These are phyloP conservation scores for Pipa parva DNA, from an alignment of 2,113 vertebrate species.

Conservation along the genomic window DNA sequence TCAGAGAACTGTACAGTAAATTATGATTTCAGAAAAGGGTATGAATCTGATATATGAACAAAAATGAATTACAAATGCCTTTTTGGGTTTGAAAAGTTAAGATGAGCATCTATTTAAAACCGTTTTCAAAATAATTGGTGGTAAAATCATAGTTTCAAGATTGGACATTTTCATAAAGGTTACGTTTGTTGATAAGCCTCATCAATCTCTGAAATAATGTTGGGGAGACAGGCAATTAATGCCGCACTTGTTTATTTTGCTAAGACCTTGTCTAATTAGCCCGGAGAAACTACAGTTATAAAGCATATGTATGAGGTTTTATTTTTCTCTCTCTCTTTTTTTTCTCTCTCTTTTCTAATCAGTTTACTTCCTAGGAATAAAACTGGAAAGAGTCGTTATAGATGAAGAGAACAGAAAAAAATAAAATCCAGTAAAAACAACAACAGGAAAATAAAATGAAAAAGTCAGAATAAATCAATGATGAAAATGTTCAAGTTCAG, in stretches of 20 bases:
- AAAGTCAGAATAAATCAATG: not conserved
- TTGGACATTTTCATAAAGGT: slow-evolving; percentile 40
- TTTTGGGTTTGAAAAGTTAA: not conserved
- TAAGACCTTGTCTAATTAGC: slow-evolving; percentile 36
- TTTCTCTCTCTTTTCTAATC: not conserved
- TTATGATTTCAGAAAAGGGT: no score
- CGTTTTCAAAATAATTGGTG: slow-evolving; percentile 36
- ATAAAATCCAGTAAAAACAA: no score
- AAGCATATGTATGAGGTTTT: slow-evolving; percentile 31
- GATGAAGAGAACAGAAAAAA: not conserved
- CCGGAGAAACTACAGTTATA: slow-evolving; percentile 18
- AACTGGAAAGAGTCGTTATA: not conserved
- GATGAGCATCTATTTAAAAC: slow-evolving; percentile 15
- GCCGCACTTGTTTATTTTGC: slow-evolving; percentile 36
- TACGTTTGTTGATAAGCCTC: slow-evolving; percentile 30
- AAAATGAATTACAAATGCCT: not conserved
- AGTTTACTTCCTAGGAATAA: not conserved
- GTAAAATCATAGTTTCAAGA: slow-evolving; percentile 19
- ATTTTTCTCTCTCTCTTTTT: not conserved
- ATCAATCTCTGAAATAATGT: slow-evolving; percentile 38
- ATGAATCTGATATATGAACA: no score
- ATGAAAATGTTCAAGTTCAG: not conserved
- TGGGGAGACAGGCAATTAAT: slow-evolving; percentile 39
- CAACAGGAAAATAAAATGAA: no score
- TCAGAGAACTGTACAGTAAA: no score